Base-by-base conservation (phyloP, 1,140 invertebrate genomes). In the Antheraea pernyi region DNA sequence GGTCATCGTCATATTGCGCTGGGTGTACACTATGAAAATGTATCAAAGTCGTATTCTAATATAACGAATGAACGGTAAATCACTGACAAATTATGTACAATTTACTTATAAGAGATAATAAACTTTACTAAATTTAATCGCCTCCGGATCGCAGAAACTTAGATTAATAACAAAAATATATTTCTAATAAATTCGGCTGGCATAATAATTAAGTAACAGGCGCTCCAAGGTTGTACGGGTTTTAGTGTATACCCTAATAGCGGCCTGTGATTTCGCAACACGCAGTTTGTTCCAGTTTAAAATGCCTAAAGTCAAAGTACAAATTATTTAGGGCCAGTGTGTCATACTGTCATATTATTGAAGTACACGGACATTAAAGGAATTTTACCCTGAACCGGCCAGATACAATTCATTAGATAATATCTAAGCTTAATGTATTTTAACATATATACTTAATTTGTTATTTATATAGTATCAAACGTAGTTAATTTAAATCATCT, bases 171-270 rank as follows among this genome's bases (percentile, higher is more conserved):
- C 77, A 88, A 89, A 88, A 86, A 83, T 85, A 85, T 85, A 80
- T 80, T 75, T 79, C 80, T 79, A 87, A 87, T 85, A 89, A 91
- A 89, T 91, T 91, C 79, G 89, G 89, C 81, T 88, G 71, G 87
- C 85, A 91, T 91, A 88, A 89, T 91, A 91, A 91, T 91, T 91
- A 89, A 91, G 89, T 89, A 89, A 89, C 89, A 82, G 87, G 89
- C 88, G 80, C 66, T 74, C 82, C 87, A 89, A 91, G 89, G 89
- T 74, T 88, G 78, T 73, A 70, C 80, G 73, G 83, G 87, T 82
- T 81, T 80, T 78, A 71, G 59, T 72, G 70, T 74, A 74, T 80
- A 89, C 88, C 88, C 86, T 89, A 90, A 91, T 88, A 82, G 83
- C 81, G 65, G 75, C 68, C 70, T 79, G 68, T 74, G 76, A 77